Conservation (phyloP, 2,888 invertebrate genomes). For the Oligia latruncula region DNA sequence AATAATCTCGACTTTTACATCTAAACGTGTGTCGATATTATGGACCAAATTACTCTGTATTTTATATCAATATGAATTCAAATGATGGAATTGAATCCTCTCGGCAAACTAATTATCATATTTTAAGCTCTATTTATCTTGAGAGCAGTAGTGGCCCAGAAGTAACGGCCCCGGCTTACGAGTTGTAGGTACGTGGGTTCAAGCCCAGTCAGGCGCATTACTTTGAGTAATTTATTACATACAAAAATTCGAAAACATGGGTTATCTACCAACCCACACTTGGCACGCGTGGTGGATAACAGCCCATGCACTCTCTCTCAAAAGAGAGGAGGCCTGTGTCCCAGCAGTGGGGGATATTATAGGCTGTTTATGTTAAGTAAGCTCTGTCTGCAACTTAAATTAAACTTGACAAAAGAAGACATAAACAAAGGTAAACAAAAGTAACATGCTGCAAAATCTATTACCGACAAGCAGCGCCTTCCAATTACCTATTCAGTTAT, state of each 20-base stretch:
- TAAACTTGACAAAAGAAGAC: not conserved
- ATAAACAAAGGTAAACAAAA: conserved; percentile 18
- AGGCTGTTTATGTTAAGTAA: not conserved
- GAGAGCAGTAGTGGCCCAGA: not conserved
- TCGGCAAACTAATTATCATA: not conserved
- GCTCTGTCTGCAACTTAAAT: not conserved
- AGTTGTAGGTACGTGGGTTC: not conserved
- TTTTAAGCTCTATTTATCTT: not conserved
- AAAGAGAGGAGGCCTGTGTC: not conserved
- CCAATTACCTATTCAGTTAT: conserved; percentile 21
- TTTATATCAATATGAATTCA: too few species aligned
- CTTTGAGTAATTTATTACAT: not conserved
- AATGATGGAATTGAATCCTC: not conserved
- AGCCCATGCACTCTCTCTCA: not conserved
- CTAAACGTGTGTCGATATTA: not conserved
- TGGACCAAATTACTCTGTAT: not conserved
- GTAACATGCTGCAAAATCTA: conserved; percentile 16
- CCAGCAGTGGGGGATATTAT: not conserved
- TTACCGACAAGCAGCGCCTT: conserved; percentile 12
- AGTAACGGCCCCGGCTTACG: not conserved
- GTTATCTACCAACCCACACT: not conserved
- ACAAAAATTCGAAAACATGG: not conserved
- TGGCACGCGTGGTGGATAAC: too few species aligned
- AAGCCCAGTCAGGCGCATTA: not conserved
- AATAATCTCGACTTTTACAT: not conserved